These are phyloP conservation scores for Macquaria ambigua DNA, from an alignment of 2,113 vertebrate genomes.

Conservation along the genomic window DNA sequence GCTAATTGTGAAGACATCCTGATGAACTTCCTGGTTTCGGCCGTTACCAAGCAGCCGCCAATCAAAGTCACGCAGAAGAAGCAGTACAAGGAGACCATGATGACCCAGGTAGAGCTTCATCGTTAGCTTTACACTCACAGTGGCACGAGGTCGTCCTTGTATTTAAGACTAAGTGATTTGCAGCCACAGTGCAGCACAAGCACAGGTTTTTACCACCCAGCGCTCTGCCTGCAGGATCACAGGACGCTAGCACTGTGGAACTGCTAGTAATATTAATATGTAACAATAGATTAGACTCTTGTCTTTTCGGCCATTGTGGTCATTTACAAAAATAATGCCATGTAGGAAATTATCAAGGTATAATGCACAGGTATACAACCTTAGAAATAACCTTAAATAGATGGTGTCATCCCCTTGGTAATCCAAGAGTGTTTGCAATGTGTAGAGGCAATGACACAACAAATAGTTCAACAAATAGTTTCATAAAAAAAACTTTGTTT, in stretches of 20 bases:
- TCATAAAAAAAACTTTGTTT: too few relatives aligned
- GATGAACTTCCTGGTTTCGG: constrained; percentile 87
- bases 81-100: constrained; percentile 89
- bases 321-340: neutral
- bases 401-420: neutral
- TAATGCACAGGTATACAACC: neutral
- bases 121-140: neutral
- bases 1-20: constrained; percentile 88
- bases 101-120: constrained; percentile 79
- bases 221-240: neutral
- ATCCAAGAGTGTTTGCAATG: neutral
- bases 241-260: neutral
- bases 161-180: too few relatives aligned
- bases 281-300: too few relatives aligned
- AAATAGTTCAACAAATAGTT: too few relatives aligned
- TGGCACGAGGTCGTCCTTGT: neutral
- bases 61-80: constrained; percentile 90
- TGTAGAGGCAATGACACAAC: too few relatives aligned
- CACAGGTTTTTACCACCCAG: too few relatives aligned
- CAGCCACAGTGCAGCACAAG: too few relatives aligned
- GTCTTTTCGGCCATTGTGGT: neutral
- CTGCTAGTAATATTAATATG: neutral
- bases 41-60: constrained; percentile 85
- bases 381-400: neutral
- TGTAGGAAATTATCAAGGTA: neutral